Conservation (phyloP, 2,888 invertebrate genomes). For the Eilema caniola region DNA sequence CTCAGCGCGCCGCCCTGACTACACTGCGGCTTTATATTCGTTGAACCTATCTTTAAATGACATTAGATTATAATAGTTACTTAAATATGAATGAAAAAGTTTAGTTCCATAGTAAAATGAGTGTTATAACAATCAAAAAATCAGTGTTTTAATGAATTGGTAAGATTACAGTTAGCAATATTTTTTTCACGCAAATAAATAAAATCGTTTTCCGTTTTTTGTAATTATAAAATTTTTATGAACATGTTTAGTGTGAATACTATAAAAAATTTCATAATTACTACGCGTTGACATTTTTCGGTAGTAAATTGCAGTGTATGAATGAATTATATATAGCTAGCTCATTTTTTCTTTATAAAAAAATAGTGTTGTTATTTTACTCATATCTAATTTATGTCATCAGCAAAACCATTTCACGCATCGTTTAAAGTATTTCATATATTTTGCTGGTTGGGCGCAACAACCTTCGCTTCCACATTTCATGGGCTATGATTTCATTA, state of each 20-base stretch:
- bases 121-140: slow-evolving; percentile 7
- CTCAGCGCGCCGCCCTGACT: slow-evolving; percentile 68
- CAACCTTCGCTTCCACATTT: slow-evolving; percentile 56
- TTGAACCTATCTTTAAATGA: slow-evolving; percentile 35
- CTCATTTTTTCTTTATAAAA: slow-evolving; percentile 6
- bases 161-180: slow-evolving; percentile 33
- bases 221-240: neutral
- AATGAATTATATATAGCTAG: neutral
- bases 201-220: neutral
- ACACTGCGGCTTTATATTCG: slow-evolving; percentile 54
- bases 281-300: neutral
- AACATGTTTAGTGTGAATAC: neutral
- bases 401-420: slow-evolving; percentile 53
- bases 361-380: slow-evolving; percentile 12
- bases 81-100: slow-evolving; percentile 23
- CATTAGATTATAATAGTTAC: slow-evolving; percentile 35
- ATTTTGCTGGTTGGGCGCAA: slow-evolving; percentile 41
- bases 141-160: slow-evolving; percentile 40
- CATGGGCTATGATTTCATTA: slow-evolving; percentile 54
- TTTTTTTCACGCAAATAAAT: neutral
- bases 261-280: neutral
- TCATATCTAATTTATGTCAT: slow-evolving; percentile 39
- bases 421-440: slow-evolving; percentile 53
- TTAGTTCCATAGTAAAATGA: slow-evolving; percentile 21
- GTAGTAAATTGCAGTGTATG: neutral